phyloP scores from a whole-genome alignment of 2,797 vertebrate genomes.

The Oryzias sinensis region DNA sequence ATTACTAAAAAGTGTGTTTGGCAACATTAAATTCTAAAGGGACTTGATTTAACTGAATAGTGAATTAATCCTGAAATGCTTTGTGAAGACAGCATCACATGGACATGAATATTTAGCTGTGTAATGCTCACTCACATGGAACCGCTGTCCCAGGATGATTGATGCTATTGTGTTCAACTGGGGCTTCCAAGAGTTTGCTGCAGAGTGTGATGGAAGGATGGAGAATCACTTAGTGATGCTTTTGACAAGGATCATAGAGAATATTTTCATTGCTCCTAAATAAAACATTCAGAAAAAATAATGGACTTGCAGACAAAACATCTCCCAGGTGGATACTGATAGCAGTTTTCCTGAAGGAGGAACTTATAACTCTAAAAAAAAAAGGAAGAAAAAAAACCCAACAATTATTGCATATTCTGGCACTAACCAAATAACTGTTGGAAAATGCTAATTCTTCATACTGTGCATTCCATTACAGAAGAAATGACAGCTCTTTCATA shows the following conservation, averaged over 20 bases:
- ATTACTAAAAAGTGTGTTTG: constrained; percentile 6
- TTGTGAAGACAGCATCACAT: constrained; percentile 26
- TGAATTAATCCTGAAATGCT: constrained; percentile 44
- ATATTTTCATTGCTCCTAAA: constrained; percentile 31
- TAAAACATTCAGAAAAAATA: constrained; percentile 15
- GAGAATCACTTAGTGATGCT: constrained; percentile 30
- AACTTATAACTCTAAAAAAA: constrained; percentile 44
- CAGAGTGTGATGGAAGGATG: constrained; percentile 16
- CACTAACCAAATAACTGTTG: constrained; percentile 70
- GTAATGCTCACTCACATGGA: constrained; percentile 38
- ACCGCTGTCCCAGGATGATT: constrained; percentile 15
- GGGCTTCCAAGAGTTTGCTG: not conserved
- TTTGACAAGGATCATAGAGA: constrained; percentile 28
- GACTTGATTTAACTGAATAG: constrained; percentile 34
- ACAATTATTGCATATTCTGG: constrained; percentile 71
- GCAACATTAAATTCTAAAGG: constrained; percentile 1
- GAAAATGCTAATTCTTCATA: constrained; percentile 74
- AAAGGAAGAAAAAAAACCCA: constrained; percentile 37
- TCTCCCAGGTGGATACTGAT: constrained; percentile 37
- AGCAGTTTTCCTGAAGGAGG: constrained; percentile 32
- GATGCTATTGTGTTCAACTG: constrained; percentile 21
- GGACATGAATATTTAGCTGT: constrained; percentile 29
- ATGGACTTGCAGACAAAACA: constrained; percentile 1
- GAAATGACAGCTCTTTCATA: constrained; percentile 77
- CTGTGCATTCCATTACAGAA: constrained; percentile 72